Percentiles rank a stretch among this genome's conserved stretches.
phyloP scores from a whole-genome alignment of 2,888 invertebrate species.

The Anoplius nigerrimus region DNA sequence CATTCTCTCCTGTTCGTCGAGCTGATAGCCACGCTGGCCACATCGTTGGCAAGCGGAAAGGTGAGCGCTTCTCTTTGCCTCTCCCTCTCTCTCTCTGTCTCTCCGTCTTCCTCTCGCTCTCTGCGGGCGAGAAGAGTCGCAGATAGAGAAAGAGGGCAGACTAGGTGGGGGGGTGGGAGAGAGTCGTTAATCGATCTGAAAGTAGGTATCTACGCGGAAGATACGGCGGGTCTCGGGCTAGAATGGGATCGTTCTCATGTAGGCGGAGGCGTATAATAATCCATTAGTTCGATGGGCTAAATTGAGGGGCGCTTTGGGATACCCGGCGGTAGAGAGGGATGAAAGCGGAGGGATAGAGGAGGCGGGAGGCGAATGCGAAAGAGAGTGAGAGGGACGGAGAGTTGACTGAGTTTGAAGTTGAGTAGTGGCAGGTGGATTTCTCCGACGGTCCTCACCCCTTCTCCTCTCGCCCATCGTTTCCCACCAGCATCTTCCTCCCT shows the following conservation, averaged over 20 bases:
- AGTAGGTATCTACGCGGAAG: slow-evolving; percentile 52
- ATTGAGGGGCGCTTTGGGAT: slow-evolving; percentile 52
- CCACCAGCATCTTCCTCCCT: not conserved
- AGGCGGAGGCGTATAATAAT: slow-evolving; percentile 61
- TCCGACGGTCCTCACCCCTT: not conserved
- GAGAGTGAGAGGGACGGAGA: slow-evolving; percentile 5
- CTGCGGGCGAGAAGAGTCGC: not conserved
- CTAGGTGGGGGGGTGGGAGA: not conserved
- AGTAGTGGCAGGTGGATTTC: slow-evolving; percentile 15
- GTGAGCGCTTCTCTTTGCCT: not conserved
- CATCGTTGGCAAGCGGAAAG: not conserved
- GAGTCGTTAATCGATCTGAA: slow-evolving; percentile 52
- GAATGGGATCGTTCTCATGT: slow-evolving; percentile 51
- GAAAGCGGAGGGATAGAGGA: slow-evolving; percentile 9
- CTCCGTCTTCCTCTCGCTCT: slow-evolving; percentile 2
- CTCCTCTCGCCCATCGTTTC: not conserved
- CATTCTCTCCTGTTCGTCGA: slow-evolving; percentile 34
- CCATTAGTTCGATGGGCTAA: slow-evolving; percentile 62
- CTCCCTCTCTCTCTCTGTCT: slow-evolving; percentile 11
- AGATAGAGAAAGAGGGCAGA: slow-evolving; percentile 12
- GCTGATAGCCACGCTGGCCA: not conserved
- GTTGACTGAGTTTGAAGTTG: slow-evolving; percentile 12
- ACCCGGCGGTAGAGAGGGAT: slow-evolving; percentile 17
- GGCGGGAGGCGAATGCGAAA: not conserved
- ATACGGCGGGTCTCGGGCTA: slow-evolving; percentile 39